Conservation (phyloP, 2,113 vertebrate species). For the Notothenia coriiceps region DNA sequence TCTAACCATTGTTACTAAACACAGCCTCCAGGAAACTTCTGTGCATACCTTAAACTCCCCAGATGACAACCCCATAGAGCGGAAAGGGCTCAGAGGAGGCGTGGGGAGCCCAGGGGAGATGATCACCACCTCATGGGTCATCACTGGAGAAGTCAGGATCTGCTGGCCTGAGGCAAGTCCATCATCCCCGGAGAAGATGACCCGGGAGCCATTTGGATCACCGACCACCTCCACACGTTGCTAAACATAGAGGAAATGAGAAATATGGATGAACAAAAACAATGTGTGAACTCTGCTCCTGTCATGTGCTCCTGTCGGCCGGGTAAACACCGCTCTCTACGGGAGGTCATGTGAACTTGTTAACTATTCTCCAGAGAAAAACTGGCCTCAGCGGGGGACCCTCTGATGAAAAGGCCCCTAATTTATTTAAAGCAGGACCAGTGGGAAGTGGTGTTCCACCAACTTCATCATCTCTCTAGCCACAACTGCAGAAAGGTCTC, state of each 20-base stretch:
- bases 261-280: constrained; percentile 48
- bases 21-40: background rate
- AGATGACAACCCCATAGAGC: constrained; percentile 11
- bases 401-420: constrained; percentile 63
- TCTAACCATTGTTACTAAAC: constrained; percentile 1
- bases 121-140: constrained; percentile 79
- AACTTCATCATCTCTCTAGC: constrained; percentile 74
- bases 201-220: constrained; percentile 74
- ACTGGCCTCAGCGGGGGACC: constrained; percentile 46
- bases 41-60: constrained; percentile 72
- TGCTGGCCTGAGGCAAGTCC: constrained; percentile 50
- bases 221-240: constrained; percentile 62
- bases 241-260: constrained; percentile 60
- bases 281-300: constrained; percentile 57
- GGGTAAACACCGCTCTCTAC: constrained; percentile 55
- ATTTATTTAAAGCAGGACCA: constrained; percentile 78
- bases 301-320: constrained; percentile 39
- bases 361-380: constrained; percentile 63
- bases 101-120: constrained; percentile 82
- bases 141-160: constrained; percentile 71
- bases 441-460: constrained; percentile 72
- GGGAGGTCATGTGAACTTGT: constrained; percentile 71
- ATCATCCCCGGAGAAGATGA: constrained; percentile 66
- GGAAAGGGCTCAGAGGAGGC: constrained; percentile 73
- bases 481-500: constrained; percentile 68